phyloP scores from a whole-genome alignment of 2,888 invertebrate genomes.

The Hylaea fasciaria region DNA sequence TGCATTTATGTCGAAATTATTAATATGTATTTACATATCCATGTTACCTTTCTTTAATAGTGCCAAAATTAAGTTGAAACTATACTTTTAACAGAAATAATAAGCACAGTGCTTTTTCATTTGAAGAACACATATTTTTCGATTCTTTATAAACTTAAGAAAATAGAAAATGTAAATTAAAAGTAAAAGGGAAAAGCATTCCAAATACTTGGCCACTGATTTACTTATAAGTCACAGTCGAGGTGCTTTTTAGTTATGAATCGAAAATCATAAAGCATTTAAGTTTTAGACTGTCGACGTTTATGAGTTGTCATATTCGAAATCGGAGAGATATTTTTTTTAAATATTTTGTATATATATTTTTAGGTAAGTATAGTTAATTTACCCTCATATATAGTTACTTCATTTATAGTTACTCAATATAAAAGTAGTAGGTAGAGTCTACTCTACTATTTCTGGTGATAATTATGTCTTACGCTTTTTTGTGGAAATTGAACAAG shows the following conservation, averaged over 20 bases:
- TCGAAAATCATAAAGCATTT: slow-evolving; percentile 14
- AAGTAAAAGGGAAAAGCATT: too few relatives aligned
- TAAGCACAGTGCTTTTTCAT: slow-evolving; percentile 5
- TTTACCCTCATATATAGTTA: background rate
- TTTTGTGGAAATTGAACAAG: slow-evolving; percentile 32
- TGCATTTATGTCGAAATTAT: slow-evolving; percentile 33
- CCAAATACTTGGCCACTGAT: slow-evolving; percentile 44
- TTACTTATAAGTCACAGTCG: slow-evolving; percentile 13
- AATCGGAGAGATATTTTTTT: slow-evolving; percentile 2
- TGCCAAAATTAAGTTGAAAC: slow-evolving; percentile 54
- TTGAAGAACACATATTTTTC: slow-evolving; percentile 49
- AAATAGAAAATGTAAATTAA: slow-evolving; percentile 33
- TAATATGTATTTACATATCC: slow-evolving; percentile 30
- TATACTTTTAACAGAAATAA: slow-evolving; percentile 23
- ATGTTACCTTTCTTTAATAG: slow-evolving; percentile 38
- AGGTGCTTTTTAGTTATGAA: slow-evolving; percentile 32
- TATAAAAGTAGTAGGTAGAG: background rate
- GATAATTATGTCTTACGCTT: slow-evolving; percentile 3
- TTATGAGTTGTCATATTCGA: background rate
- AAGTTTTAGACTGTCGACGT: background rate
- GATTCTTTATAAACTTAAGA: slow-evolving; percentile 47
- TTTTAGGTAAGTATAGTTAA: slow-evolving; percentile 4
- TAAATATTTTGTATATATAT: slow-evolving; percentile 5
- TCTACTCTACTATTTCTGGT: slow-evolving; percentile 11
- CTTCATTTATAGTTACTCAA: too few relatives aligned